phyloP scores from a whole-genome alignment of 37 sponge, comb jelly and placozoan genomes.

The Mnemiopsis leidyi region DNA sequence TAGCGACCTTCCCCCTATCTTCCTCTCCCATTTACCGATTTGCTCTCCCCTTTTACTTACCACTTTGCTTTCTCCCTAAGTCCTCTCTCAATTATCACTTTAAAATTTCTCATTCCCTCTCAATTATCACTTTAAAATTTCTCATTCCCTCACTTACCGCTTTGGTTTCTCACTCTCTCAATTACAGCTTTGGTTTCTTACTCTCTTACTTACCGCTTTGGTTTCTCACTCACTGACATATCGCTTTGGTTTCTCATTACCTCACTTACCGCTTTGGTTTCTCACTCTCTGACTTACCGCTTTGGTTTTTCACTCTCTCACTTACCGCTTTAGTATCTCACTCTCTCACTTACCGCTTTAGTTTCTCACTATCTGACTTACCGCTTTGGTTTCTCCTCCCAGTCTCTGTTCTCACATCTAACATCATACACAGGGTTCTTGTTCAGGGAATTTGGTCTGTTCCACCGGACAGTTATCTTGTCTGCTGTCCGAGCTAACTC shows the following conservation, averaged over 20 bases:
- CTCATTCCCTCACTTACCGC: background rate
- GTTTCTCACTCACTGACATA: background rate
- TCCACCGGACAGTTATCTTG: constrained; percentile 2
- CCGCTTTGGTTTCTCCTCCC: background rate
- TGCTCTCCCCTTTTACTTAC: no score
- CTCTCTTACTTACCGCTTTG: background rate
- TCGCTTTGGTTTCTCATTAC: background rate
- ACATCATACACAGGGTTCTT: background rate
- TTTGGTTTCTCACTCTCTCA: background rate
- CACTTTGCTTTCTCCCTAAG: no score
- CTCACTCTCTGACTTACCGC: background rate
- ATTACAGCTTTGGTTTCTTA: background rate
- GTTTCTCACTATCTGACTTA: background rate
- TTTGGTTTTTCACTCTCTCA: background rate
- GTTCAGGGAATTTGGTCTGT: background rate
- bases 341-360: background rate
- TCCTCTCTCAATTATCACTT: no score
- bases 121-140: no score
- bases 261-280: background rate
- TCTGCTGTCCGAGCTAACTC: background rate
- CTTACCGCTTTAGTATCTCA: background rate
- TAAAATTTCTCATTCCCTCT: background rate
- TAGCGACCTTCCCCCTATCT: no score
- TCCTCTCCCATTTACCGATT: no score
- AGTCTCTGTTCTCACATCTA: background rate